A percentile compares a stretch with the other conserved stretches of the same genome.
These are phyloP conservation scores for Hirtodrosophila alboralis DNA, from an alignment of 2,888 invertebrate genomes.

Conservation along the genomic window DNA sequence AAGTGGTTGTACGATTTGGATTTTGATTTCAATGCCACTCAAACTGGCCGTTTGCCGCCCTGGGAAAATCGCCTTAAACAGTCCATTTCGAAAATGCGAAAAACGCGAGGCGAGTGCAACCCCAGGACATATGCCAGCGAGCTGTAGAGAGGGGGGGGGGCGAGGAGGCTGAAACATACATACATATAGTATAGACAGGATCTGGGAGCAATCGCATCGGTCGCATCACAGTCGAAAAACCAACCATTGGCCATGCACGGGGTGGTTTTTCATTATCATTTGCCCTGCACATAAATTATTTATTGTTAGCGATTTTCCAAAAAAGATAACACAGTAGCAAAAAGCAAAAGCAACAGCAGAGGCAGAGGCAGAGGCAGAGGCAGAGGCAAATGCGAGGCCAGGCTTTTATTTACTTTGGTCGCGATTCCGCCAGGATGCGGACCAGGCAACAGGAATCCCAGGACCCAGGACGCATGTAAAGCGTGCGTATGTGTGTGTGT, in stretches of 20 bases:
- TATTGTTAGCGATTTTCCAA: slow-evolving; percentile 80
- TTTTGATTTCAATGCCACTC: slow-evolving; percentile 80
- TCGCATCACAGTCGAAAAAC: slow-evolving; percentile 40
- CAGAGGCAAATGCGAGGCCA: slow-evolving; percentile 23
- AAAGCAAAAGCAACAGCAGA: too few species aligned
- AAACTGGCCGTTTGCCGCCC: slow-evolving; percentile 64
- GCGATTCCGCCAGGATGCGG: slow-evolving; percentile 50
- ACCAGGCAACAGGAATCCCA: slow-evolving; percentile 14
- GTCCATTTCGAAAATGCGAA: slow-evolving; percentile 71
- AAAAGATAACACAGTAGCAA: slow-evolving; percentile 69
- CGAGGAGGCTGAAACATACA: not conserved
- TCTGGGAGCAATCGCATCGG: slow-evolving; percentile 42
- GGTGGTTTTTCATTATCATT: slow-evolving; percentile 79
- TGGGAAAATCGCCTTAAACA: slow-evolving; percentile 80
- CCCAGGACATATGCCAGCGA: slow-evolving; percentile 33
- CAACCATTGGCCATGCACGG: slow-evolving; percentile 73
- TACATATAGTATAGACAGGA: slow-evolving; percentile 9
- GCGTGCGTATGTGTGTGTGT: too few species aligned
- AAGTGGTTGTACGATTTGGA: slow-evolving; percentile 77
- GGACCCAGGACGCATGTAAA: slow-evolving; percentile 26
- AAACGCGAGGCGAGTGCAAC: slow-evolving; percentile 48
- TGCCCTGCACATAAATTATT: slow-evolving; percentile 79
- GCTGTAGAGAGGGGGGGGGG: too few species aligned
- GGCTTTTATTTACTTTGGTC: slow-evolving; percentile 70
- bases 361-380: too few species aligned